Evolutionary conservation across 2,797 vertebrate genomes (phyloP).

Genomic region (Phoebastria nigripes): DNA sequence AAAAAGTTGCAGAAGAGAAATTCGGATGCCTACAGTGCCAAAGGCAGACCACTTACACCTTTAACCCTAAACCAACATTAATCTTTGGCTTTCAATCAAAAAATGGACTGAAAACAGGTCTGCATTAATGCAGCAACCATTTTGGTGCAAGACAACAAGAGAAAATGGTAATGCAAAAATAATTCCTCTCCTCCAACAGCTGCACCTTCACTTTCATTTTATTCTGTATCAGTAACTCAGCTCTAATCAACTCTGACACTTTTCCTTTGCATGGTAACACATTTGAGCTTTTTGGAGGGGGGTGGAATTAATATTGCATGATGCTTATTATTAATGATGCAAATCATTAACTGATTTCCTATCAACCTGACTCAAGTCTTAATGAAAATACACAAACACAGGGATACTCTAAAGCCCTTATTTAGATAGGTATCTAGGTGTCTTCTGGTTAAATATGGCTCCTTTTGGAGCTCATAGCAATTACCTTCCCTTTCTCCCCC

Average conservation of each 20-base stretch:
- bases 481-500: background rate
- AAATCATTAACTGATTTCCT: background rate
- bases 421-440: background rate
- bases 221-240: background rate
- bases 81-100: background rate
- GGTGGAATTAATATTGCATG: background rate
- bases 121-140: background rate
- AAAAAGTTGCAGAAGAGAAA: background rate
- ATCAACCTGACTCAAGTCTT: background rate
- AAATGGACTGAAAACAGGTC: background rate
- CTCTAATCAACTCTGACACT: background rate
- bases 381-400: background rate
- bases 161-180: background rate
- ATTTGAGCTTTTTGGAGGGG: background rate
- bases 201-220: background rate
- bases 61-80: background rate
- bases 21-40: background rate
- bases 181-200: background rate
- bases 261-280: background rate
- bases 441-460: rapidly evolving
- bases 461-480: background rate
- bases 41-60: background rate
- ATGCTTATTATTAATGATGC: background rate
- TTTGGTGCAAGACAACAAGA: background rate
- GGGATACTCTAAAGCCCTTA: background rate